Base-by-base conservation (phyloP, 2,113 vertebrate genomes). In the Parus major region DNA sequence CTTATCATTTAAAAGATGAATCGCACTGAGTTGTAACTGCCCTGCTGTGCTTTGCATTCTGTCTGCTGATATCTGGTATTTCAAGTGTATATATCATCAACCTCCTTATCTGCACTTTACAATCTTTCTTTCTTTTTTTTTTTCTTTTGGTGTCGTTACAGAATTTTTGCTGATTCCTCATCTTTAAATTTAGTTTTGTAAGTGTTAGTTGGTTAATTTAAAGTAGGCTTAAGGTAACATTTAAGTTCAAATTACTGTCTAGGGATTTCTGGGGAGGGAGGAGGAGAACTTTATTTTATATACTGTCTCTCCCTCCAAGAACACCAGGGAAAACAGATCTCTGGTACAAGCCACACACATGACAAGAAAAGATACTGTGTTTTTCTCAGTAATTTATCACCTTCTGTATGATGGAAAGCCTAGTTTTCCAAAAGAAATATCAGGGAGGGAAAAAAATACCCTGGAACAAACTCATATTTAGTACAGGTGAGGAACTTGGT, bases 401-500 rank as follows among this genome's bases (percentile, higher is more conserved):
- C 86, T 95, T 95, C 91, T 85, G 7, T 88, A 94, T 97, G 97
- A 98, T 97, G 95, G 92, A 98, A 97, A 96, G 68, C 84, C 92
- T 95, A 88, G 81, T 97, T 97, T 97, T 97, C 94, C 89, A 91
- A 96, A 96, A 97, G 84, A 97, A 97, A 97, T 82, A 96, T 88
- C 66, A 94, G 41, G 52, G 68, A 94, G 71, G 8, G 61, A 79
- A 96, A 94, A 63, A 79, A 86, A 85, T 70, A 11, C 65, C 35
- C 64, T 90, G 86, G 63, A 90, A 86, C 69, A 84, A 92, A 71
- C 77, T 93, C 31, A 5, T 92, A 95, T 94, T 97, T 86, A 90
- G 46, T 86, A 55, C 70, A 88, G 94, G 77, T 93, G 73, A 92
- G 76, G 50, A 90, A 59, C 27, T 69, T 9, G 2, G 36, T 53